Percentiles rank a stretch among this genome's conserved stretches.
These are phyloP conservation scores for Andrena dorsata DNA, from an alignment of 2,888 invertebrate species.

Conservation along the genomic window DNA sequence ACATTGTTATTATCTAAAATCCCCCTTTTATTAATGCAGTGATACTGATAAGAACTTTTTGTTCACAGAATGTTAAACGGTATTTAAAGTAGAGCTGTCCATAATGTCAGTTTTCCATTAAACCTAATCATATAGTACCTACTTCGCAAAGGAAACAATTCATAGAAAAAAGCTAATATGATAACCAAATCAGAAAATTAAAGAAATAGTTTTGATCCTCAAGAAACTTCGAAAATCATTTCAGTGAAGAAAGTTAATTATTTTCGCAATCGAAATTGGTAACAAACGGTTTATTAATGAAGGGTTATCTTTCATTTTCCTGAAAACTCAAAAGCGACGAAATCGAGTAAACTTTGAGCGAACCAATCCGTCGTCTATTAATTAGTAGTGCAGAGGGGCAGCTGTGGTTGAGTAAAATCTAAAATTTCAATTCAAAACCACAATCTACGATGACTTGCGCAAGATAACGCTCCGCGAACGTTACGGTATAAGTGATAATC, in stretches of 20 bases:
- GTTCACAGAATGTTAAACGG: no score
- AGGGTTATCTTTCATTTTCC: background rate
- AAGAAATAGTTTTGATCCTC: no score
- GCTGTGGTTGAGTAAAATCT: slow-evolving; percentile 5
- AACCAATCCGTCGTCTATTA: background rate
- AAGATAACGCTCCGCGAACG: slow-evolving; percentile 57
- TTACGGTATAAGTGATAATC: slow-evolving; percentile 55
- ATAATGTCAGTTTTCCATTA: background rate
- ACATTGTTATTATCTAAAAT: no score
- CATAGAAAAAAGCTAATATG: no score
- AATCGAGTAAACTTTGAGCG: background rate
- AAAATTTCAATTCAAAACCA: slow-evolving; percentile 32
- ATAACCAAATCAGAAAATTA: no score
- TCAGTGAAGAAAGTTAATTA: background rate
- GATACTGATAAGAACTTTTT: no score
- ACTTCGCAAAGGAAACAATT: no score
- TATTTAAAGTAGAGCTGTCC: background rate
- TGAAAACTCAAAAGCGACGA: background rate
- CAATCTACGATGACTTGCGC: slow-evolving; percentile 52
- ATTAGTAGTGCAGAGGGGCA: background rate
- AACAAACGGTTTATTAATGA: background rate
- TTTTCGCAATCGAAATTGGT: no score
- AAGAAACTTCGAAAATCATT: no score
- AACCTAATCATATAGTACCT: no score
- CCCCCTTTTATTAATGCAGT: no score